Base-by-base conservation (phyloP, 1,140 invertebrate genomes). In the Pararge aegeria region DNA sequence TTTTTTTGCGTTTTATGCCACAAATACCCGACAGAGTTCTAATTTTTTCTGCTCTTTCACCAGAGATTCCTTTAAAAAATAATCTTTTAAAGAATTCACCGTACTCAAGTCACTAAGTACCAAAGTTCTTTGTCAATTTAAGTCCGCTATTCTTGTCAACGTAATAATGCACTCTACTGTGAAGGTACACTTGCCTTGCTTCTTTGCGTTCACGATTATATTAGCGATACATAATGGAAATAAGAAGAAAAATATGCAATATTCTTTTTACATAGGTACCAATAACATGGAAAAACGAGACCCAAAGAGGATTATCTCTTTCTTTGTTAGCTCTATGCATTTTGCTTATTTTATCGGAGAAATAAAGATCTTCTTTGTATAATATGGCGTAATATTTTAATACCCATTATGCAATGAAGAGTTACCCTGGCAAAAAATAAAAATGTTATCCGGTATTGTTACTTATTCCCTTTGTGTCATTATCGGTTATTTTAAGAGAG, bases 71-170 rank as follows among this genome's bases (percentile, higher is more conserved):
- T 37, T 42, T 59, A 54, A 64, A 64, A 64, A 55, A 49, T 59
- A 57, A 64, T 59, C 21, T 59, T 37, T 54, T 50, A 59, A 55
- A 64, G 51, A 54, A 58, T 53, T 59, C 48, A 10, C 51, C 50
- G 50, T 64, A 24, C 55, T 49, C 51, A n/a, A 55, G 55, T 62
- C 58, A 49, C 40, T 50, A 66, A 58, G 64, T 66, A 57, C 34
- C 46, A 46, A 54, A 68, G 60, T 67, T 73, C 78, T 77, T 80
- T 78, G 74, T 78, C 76, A 78, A 75, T 78, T 75, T 76, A 64
- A 73, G 57, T 72, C 61, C 54, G 37, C 66, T 53, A 63, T 70
- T 66, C 71, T 59, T 68, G 66, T 67, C 60, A 49, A 38, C 59
- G 53, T 70, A 64, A 69, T 69, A 67, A 70, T 70, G 61, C 66